Base-by-base conservation (phyloP, 2,113 vertebrate species). In the Caranx melampygus region DNA sequence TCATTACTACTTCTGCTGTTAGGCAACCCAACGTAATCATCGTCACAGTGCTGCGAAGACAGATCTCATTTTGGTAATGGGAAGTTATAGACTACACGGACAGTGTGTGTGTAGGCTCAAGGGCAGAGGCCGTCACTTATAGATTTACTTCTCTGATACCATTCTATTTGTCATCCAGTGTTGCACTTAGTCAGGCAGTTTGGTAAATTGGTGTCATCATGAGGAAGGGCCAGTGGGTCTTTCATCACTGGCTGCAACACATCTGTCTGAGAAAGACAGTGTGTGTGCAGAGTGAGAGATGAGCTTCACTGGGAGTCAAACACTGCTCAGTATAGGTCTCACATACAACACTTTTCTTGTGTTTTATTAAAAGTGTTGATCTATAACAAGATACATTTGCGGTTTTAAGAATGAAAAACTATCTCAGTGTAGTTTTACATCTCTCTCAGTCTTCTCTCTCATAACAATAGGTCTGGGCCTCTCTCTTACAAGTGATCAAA, bases 121-220 rank as follows among this genome's bases (percentile, higher is more conserved):
- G 66, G 79, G 51, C 72, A 59, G 34, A 68, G 16, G 54, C 68
- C 63, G 60, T 59, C 54, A 40, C 63, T 44, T 6, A 64, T 31
- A 59, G 26, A 76, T 72, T 72, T 72, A 76, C 66, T 67, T 72
- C 49, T 75, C 13, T 67, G 58, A 64, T 54, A 60, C 66, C 7
- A 57, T 81, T 82, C 40, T 67, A 52, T 87, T 73, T 77, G 52
- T 77, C 58, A 69, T 87, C 68, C 21, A 65, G 13, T 60, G 37
- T 55, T 47, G n/a, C 45, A 40, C 68, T 61, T 74, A 64, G 69
- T 69, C 68, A 81, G 68, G 26, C 34, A 59, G 66, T 66, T 67
- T 6, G 11, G 73, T 81, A 70, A 83, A 63, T 81, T 59, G 61
- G 58, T 57, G 64, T 81, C 72, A 70, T 70, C 59, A 35, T 44